Conservation (phyloP, 1,140 invertebrate species). For the Eulimnadia texana region DNA sequence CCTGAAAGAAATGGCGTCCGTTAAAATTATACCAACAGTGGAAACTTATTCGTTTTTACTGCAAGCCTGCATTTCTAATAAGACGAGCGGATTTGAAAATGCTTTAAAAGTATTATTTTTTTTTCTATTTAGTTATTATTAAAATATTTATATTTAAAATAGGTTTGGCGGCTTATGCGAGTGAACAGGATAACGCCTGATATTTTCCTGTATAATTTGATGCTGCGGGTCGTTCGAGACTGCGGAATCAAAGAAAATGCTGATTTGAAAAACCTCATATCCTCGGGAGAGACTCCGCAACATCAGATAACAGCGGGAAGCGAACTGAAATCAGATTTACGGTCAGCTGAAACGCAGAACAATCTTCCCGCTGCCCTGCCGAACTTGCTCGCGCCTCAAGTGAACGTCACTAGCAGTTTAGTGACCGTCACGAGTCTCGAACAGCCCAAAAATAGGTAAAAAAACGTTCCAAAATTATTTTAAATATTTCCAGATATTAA, state of each 20-base stretch:
- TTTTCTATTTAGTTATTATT: slow-evolving; percentile 10
- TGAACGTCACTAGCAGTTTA: background rate
- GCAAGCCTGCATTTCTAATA: slow-evolving; percentile 63
- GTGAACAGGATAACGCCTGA: slow-evolving; percentile 45
- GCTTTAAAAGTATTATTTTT: slow-evolving; percentile 34
- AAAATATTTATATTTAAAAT: slow-evolving; percentile 17
- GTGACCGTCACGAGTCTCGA: slow-evolving; percentile 11
- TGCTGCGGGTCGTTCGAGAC: slow-evolving; percentile 59
- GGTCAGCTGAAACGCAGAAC: too few relatives aligned
- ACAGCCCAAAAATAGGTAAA: slow-evolving; percentile 17
- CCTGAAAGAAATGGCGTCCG: slow-evolving; percentile 59
- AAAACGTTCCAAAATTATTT: too few relatives aligned
- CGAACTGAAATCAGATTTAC: background rate
- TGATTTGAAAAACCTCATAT: background rate
- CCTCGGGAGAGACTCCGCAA: background rate
- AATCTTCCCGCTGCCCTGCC: background rate
- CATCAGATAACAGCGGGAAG: background rate
- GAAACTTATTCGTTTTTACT: slow-evolving; percentile 64
- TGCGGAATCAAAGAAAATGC: slow-evolving; percentile 52
- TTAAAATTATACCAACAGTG: slow-evolving; percentile 42
- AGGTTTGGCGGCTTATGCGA: slow-evolving; percentile 70
- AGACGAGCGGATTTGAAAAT: slow-evolving; percentile 57
- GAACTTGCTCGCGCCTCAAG: background rate
- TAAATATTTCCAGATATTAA: background rate
- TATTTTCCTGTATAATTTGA: slow-evolving; percentile 60